Conservation (phyloP, 2,113 vertebrate species). For the Plecturocebus donacophilus region DNA sequence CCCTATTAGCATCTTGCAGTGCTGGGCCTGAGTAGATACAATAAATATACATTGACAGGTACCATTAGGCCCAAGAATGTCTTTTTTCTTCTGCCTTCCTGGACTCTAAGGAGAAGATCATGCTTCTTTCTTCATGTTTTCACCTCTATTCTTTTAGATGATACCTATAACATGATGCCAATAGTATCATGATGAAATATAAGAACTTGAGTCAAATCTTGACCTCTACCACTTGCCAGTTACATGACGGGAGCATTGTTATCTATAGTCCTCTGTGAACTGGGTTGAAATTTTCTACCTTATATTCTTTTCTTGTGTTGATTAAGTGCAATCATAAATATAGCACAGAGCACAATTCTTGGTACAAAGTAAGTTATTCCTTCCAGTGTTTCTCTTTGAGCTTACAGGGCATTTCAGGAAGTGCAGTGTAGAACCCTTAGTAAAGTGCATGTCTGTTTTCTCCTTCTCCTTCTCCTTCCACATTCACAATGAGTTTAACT, state of each 20-base stretch:
- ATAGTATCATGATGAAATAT: background rate
- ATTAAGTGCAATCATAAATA: background rate
- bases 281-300: background rate
- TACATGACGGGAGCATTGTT: rapidly evolving
- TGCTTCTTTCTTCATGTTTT: background rate
- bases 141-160: background rate
- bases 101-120: background rate
- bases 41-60: background rate
- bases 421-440: background rate
- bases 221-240: background rate
- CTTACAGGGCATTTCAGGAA: background rate
- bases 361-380: background rate
- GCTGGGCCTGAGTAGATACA: background rate
- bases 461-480: background rate
- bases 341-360: background rate
- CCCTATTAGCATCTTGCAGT: background rate
- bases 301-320: background rate
- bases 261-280: background rate
- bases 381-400: background rate
- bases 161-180: background rate
- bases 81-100: background rate
- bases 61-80: background rate
- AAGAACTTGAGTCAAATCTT: background rate
- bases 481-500: background rate
- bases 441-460: background rate